Conservation (phyloP, 2,797 vertebrate species). For the Chromis chromis region DNA sequence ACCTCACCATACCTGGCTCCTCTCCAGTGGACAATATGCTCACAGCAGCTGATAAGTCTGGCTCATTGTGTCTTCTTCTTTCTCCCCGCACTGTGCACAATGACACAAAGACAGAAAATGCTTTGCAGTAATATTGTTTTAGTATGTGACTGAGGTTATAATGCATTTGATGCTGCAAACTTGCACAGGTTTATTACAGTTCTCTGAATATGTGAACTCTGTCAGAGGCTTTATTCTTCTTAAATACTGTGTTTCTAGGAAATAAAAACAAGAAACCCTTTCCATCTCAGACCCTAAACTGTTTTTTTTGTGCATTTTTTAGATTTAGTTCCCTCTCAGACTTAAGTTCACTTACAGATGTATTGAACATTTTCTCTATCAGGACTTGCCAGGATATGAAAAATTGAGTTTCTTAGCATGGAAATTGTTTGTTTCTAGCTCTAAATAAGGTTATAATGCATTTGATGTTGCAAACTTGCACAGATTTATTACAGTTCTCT, state of each 20-base stretch:
- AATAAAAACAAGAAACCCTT: not conserved
- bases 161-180: too few species aligned
- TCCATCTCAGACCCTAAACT: not conserved
- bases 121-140: not conserved
- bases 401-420: not conserved
- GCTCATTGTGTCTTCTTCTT: constrained; percentile 9
- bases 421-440: not conserved
- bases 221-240: not conserved
- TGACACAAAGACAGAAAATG: not conserved
- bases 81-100: not conserved
- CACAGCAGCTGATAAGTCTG: constrained; percentile 29
- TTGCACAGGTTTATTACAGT: not conserved
- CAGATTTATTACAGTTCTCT: not conserved
- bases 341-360: too few species aligned
- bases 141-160: not conserved
- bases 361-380: not conserved
- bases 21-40: constrained; percentile 56
- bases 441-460: not conserved
- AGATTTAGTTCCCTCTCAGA: not conserved
- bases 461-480: not conserved
- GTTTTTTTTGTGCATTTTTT: not conserved
- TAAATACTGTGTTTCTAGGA: not conserved
- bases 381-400: not conserved
- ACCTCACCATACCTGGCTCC: constrained; percentile 52
- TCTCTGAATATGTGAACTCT: too few species aligned